Evolutionary conservation across 2,797 vertebrate genomes (phyloP).

Genomic region (Sphenopsis melanotis): DNA sequence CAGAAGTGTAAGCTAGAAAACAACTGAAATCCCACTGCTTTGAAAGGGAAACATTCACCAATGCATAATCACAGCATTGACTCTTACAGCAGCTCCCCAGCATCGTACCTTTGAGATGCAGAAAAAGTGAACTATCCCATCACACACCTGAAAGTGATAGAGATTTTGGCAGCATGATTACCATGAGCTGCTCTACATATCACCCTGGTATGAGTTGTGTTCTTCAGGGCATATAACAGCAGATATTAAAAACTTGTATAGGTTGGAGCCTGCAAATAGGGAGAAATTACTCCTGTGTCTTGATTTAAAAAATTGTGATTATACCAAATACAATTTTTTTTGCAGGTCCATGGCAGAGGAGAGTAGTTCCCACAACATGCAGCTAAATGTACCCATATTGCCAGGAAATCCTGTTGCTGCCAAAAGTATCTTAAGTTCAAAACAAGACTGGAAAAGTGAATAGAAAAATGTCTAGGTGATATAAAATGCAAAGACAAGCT

Average conservation of each 20-base stretch:
- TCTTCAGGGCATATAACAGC: background rate
- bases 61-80: background rate
- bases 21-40: background rate
- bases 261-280: background rate
- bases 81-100: background rate
- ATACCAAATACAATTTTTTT: background rate
- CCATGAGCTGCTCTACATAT: background rate
- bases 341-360: background rate
- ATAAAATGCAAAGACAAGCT: background rate
- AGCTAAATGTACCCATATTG: background rate
- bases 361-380: background rate
- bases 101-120: background rate
- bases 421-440: background rate
- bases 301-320: background rate
- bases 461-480: background rate
- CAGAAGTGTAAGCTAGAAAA: background rate
- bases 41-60: background rate
- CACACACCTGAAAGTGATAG: background rate
- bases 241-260: background rate
- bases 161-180: background rate
- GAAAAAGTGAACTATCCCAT: background rate
- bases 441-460: background rate
- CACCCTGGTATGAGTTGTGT: background rate
- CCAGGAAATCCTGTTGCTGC: background rate
- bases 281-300: background rate